A percentile compares a stretch with the other conserved stretches of the same genome.
Evolutionary conservation across 2,888 invertebrate genomes (phyloP).

Genomic region (Elmis aenea): DNA sequence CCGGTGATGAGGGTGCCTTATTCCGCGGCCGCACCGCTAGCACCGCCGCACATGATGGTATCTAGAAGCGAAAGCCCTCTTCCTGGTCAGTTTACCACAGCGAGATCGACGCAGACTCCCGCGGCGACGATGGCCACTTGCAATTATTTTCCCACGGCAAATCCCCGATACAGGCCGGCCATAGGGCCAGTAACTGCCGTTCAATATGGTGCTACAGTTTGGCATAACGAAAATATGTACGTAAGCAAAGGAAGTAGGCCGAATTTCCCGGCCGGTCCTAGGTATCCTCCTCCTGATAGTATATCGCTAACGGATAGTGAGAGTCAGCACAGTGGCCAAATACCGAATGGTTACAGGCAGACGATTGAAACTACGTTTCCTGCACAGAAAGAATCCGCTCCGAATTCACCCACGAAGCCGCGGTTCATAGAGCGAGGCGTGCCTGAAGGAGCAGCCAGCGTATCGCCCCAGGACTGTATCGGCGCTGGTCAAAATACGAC

Average conservation of each 20-base stretch:
- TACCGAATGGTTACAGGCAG: constrained; percentile 36
- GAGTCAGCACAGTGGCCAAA: constrained; percentile 35
- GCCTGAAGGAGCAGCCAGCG: constrained; percentile 70
- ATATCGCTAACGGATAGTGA: constrained; percentile 40
- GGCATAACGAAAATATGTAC: constrained; percentile 36
- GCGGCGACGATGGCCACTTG: constrained; percentile 33
- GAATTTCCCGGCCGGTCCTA: constrained; percentile 37
- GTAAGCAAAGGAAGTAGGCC: constrained; percentile 38
- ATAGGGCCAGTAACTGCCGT: constrained; percentile 28
- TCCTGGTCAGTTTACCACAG: constrained; percentile 42
- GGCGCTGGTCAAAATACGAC: constrained; percentile 39
- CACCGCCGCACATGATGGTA: constrained; percentile 34
- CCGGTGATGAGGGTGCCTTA: constrained; percentile 33
- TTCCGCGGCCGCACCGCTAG: constrained; percentile 22
- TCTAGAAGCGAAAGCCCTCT: constrained; percentile 44
- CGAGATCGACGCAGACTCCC: constrained; percentile 43
- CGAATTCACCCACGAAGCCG: constrained; percentile 53
- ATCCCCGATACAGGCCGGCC: constrained; percentile 36
- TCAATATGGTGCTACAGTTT: constrained; percentile 28
- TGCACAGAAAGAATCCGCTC: constrained; percentile 42
- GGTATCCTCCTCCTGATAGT: constrained; percentile 36
- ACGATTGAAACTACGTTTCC: constrained; percentile 27
- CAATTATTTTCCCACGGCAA: constrained; percentile 33
- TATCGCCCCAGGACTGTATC: constrained; percentile 59
- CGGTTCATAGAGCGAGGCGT: constrained; percentile 59